Evolutionary conservation across 2,113 vertebrate genomes (phyloP).

Genomic region (Poeciliopsis occidentalis): DNA sequence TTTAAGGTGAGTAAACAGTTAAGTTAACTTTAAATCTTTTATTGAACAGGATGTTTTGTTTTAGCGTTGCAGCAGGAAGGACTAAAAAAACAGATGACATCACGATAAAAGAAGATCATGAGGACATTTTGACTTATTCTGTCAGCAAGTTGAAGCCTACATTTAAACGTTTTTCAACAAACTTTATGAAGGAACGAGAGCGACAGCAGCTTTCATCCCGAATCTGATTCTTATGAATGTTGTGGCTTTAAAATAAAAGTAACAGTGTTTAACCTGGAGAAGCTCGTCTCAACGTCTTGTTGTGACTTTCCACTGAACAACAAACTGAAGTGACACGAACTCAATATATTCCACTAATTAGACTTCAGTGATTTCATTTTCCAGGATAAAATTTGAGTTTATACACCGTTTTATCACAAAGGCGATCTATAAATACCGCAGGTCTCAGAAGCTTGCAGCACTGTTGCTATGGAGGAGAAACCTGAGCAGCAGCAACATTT

Average conservation of each 20-base stretch:
- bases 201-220: not conserved
- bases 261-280: not conserved
- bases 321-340: not conserved
- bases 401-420: not conserved
- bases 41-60: too few species aligned
- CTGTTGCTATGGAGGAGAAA: conserved; percentile 13
- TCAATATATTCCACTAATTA: not conserved
- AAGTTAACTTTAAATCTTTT: too few species aligned
- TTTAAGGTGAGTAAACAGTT: too few species aligned
- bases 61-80: too few species aligned
- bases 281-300: not conserved
- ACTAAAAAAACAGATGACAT: too few species aligned
- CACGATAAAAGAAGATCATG: too few species aligned
- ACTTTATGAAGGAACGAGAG: not conserved
- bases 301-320: not conserved
- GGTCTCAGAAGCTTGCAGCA: not conserved
- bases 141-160: too few species aligned
- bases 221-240: not conserved
- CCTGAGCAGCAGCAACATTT: not conserved
- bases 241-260: not conserved
- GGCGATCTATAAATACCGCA: conserved; percentile 3
- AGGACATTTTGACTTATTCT: too few species aligned
- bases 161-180: too few species aligned
- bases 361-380: not conserved
- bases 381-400: not conserved